A percentile compares a stretch with the other conserved stretches of the same genome.
Conservation (phyloP, 2,113 vertebrate species). For the Leptosomus discolor region DNA sequence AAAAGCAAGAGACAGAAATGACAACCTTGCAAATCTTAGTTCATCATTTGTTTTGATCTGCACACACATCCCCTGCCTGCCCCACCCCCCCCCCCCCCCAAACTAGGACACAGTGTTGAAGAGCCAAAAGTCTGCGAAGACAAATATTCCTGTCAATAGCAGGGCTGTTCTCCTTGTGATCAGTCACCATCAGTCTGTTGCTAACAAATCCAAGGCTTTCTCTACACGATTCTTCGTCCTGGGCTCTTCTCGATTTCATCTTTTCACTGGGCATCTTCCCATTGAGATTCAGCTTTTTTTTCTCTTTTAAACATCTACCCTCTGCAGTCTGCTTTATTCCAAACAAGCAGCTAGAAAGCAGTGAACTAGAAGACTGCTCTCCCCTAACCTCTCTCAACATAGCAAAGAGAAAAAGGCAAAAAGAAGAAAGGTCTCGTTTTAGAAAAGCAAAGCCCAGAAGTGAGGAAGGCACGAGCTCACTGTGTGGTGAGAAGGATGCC, state of each 20-base stretch:
- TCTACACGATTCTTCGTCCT: background rate
- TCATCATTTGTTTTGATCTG: background rate
- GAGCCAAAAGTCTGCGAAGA: background rate
- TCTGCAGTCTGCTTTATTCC: background rate
- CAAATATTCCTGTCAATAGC: background rate
- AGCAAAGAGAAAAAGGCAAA: background rate
- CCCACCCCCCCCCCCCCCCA: too few species aligned
- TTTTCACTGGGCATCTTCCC: background rate
- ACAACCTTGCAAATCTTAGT: background rate
- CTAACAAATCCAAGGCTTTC: background rate
- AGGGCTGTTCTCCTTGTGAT: background rate
- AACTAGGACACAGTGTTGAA: background rate
- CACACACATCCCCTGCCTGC: too few species aligned
- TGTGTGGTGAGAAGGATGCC: rapidly evolving
- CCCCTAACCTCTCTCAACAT: background rate
- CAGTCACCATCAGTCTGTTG: background rate
- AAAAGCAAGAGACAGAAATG: background rate
- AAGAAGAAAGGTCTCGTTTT: background rate
- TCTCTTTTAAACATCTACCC: background rate
- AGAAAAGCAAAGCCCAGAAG: background rate
- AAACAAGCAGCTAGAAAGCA: background rate
- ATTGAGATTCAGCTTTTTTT: background rate
- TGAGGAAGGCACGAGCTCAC: background rate
- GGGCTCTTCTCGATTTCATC: background rate
- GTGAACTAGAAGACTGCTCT: background rate